phyloP scores from a whole-genome alignment of 2,888 invertebrate species.

The Xylota segnis region DNA sequence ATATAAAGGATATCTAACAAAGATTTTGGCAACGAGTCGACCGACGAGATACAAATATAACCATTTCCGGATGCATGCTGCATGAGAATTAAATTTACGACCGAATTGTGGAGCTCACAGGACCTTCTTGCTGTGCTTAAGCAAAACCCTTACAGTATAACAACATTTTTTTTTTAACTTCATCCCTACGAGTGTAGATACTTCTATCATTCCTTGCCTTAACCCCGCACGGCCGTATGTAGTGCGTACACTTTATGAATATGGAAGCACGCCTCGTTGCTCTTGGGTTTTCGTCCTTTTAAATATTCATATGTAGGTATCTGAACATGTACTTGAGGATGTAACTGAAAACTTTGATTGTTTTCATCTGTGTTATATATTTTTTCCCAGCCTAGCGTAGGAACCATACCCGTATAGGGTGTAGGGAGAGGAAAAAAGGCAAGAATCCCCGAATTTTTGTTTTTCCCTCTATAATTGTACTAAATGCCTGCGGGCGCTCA shows the following conservation, averaged over 20 bases:
- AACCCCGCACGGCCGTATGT: neutral
- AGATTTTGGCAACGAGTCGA: conserved; percentile 9
- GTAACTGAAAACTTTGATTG: conserved; percentile 25
- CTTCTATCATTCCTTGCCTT: neutral
- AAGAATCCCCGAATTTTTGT: neutral
- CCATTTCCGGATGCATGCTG: conserved; percentile 41
- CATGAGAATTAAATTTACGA: conserved; percentile 25
- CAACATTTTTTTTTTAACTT: neutral
- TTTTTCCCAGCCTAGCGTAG: neutral
- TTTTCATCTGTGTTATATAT: neutral
- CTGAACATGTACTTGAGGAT: conserved; percentile 2
- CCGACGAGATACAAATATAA: conserved; percentile 36
- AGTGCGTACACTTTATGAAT: conserved; percentile 27
- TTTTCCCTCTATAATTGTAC: neutral
- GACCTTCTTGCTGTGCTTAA: neutral
- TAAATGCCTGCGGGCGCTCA: neutral
- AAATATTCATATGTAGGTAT: conserved; percentile 36
- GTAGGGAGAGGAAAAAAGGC: too few species aligned
- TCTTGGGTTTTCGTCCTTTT: neutral
- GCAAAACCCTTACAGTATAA: neutral
- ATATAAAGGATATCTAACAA: conserved; percentile 13
- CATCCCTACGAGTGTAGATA: neutral
- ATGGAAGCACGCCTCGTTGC: conserved; percentile 13
- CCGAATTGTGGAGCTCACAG: neutral
- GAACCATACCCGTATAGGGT: neutral